Base-by-base conservation (phyloP, 2,888 invertebrate species). In the Nomada fucata region DNA sequence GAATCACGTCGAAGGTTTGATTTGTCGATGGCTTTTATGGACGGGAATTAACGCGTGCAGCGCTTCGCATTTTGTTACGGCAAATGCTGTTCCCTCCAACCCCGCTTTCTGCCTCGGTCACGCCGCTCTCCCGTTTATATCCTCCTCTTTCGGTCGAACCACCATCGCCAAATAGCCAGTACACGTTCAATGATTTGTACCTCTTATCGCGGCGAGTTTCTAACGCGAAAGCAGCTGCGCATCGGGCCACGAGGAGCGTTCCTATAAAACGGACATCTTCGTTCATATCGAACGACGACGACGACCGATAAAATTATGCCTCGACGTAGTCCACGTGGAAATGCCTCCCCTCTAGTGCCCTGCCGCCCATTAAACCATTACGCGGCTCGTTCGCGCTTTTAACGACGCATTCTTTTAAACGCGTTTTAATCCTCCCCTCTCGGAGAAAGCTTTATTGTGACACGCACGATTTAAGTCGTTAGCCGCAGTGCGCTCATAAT, bases 21-120 rank as follows among this genome's bases (percentile, higher is more conserved):
- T 93, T 93, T 93, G 93, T 93, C 91, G 93, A 93, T 92, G 92
- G 93, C 92, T 93, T 93, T 93, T 92, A 93, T 93, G 92, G 92
- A 92, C 91, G 91, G 91, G 92, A 93, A 93, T 93, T 93, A 93
- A 93, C 93, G 92, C 91, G 89, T 90, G 90, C 91, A 90, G 89
- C 90, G 90, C 90, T 91, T 92, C 91, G 92, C 91, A 93, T 93
- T 93, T 93, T 93, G 92, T 93, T 92, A 91, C 92, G 91, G 90
- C 90, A 91, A 92, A 92, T 92, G 91, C 90, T 89, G 80, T 89
- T 88, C 89, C 85, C 88, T 79, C 83, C 70, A 26, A 57, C 78
- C 55, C 69, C 67, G n/a, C 67, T 55, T 60, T 50, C 57, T 47
- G 13, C 81, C 85, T 78, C 82, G 74, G 74, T 83, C 70, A 83